Evolutionary conservation across 2,888 invertebrate genomes (phyloP), one percentile per base, ranked within the genome.

Genomic region (Mechanitis messenoides): DNA sequence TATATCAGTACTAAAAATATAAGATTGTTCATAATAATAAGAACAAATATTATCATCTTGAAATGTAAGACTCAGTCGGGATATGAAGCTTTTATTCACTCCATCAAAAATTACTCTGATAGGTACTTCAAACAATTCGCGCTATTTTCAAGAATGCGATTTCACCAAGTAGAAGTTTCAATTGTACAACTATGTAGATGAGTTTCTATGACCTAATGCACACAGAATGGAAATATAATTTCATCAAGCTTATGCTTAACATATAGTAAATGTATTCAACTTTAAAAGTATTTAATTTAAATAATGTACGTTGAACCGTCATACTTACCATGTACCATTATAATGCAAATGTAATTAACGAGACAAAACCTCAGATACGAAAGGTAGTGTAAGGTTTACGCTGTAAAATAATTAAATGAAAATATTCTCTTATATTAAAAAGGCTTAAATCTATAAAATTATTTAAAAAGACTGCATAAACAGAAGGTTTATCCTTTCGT

Each of bases 61-160:
- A 63, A 65, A 63, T 53, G 61, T 46, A 45, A 45, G 11, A 31
- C 9, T 28, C 50, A 50, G 9, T 31, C 50, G 31, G 50, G 50
- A 50, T 50, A 7, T 50, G 80, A 82, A 84, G 83, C 83, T 83
- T 84, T 84, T 80, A 83, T 80, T 74, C 80, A 77, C 82, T 84
- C 71, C 74, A 82, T 74, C 74, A 72, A 75, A 78, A 82, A 82
- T 84, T 80, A 81, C 77, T 78, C 74, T 63, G 63, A 59, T 50
- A 47, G 20, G 20, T 61, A 68, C 66, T 63, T 64, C 59, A 50
- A 60, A 66, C 63, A 65, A 65, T 67, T 68, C 60, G 53, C 60
- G 60, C 58, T 60, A 60, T 54, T 64, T 61, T 59, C 59, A 57
- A 63, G 64, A 60, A 63, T 60, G 59, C 57, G 64, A 62, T 64